Evolutionary conservation across 2,113 vertebrate genomes (phyloP).

Genomic region (Oreochromis aureus): DNA sequence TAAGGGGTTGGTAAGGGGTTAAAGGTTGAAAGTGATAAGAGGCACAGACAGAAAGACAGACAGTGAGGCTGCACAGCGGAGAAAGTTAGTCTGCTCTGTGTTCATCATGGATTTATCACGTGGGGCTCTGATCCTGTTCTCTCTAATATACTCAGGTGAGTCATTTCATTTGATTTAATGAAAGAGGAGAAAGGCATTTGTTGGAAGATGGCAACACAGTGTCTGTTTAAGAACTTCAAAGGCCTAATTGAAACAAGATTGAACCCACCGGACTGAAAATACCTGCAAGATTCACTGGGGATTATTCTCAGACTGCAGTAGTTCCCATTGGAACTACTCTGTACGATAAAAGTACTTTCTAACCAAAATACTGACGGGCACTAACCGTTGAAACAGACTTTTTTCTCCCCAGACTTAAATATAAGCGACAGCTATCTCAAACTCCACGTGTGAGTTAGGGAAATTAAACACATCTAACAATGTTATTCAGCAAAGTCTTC

Average conservation of each 20-base stretch:
- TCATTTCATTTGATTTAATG: background rate
- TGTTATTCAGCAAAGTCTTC: background rate
- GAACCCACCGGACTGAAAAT: background rate
- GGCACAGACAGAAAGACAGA: background rate
- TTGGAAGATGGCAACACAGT: background rate
- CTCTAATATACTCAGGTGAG: slow-evolving; percentile 56
- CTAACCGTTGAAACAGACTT: background rate
- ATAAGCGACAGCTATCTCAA: background rate
- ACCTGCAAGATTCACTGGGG: background rate
- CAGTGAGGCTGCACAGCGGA: background rate
- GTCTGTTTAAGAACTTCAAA: background rate
- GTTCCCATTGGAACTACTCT: background rate
- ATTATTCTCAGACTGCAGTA: background rate
- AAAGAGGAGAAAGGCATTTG: background rate
- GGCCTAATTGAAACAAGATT: background rate
- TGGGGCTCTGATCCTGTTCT: slow-evolving; percentile 35
- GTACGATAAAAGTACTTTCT: background rate
- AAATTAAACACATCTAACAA: background rate
- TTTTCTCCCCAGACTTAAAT: background rate
- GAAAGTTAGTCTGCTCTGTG: background rate
- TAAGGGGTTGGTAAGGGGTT: slow-evolving; percentile 15
- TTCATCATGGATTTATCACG: slow-evolving; percentile 55
- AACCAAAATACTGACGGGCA: background rate
- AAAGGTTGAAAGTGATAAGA: slow-evolving; percentile 41
- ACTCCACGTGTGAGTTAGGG: background rate